These are phyloP conservation scores for Clanis bilineata DNA, from an alignment of 2,888 invertebrate species.

Conservation along the genomic window DNA sequence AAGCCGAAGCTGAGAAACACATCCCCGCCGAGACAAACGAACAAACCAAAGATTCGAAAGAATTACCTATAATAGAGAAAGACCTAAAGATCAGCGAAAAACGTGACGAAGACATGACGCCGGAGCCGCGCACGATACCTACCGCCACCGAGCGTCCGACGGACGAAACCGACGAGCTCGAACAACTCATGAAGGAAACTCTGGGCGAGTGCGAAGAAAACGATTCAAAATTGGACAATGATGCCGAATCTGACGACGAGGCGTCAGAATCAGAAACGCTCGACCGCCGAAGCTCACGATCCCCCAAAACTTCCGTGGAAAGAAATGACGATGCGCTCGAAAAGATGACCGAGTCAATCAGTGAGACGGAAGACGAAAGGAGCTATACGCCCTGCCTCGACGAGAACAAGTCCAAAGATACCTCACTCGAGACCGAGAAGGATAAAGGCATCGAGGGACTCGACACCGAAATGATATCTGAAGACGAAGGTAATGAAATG, in stretches of 20 bases:
- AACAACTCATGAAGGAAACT: slow-evolving; percentile 10
- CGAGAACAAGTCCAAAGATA: slow-evolving; percentile 80
- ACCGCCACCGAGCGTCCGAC: no score
- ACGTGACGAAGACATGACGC: not conserved
- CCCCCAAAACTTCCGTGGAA: slow-evolving; percentile 21
- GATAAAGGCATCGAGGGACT: slow-evolving; percentile 81
- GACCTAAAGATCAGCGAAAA: not conserved
- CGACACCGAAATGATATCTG: slow-evolving; percentile 89
- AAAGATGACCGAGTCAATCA: slow-evolving; percentile 84
- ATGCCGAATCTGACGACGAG: slow-evolving; percentile 1
- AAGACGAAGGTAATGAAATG: slow-evolving; percentile 86
- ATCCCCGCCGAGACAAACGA: not conserved
- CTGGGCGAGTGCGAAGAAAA: not conserved
- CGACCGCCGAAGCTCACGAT: not conserved
- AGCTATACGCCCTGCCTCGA: slow-evolving; percentile 89
- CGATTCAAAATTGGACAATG: not conserved
- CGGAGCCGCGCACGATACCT: not conserved
- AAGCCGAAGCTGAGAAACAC: not conserved
- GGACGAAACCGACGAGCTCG: not conserved
- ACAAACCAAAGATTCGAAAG: not conserved
- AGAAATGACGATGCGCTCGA: slow-evolving; percentile 44
- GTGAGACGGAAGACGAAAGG: slow-evolving; percentile 84
- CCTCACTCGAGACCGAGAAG: slow-evolving; percentile 59
- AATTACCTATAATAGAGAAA: not conserved
- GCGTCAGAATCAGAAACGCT: slow-evolving; percentile 15